Base-by-base conservation (phyloP, 2,113 vertebrate species). In the Terrapene triunguis region DNA sequence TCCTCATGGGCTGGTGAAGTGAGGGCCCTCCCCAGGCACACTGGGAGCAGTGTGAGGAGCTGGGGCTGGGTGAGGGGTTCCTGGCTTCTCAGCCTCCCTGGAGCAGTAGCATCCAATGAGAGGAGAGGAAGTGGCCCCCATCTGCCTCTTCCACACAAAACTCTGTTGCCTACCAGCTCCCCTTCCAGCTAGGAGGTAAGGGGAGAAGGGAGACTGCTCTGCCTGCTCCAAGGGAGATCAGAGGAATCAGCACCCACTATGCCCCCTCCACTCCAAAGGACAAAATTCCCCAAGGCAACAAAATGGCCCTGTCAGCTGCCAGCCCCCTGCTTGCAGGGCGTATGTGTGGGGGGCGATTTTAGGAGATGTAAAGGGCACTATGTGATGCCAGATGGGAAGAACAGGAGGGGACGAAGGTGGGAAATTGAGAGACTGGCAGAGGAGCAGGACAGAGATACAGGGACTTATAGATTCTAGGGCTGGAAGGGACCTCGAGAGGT, bases 171-270 rank as follows among this genome's bases (percentile, higher is more conserved):
- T 27, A 22, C 74, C 0, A 47, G 82, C 47, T 74, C 69, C 22
- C 89, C 50, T 42, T 5, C 24, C 55, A 57, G 55, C 14, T 44
- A 84, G 47, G 38, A 48, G 59, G 82, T 62, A 86, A n/a, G 27
- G 90, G 54, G 59, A 87, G 87, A 24, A 38, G 3, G 12, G 14
- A 88, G 24, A 32, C 2, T 0, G 0, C 27, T 81, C 42, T 4
- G 2, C 53, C 72, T 8, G 54, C 38, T 54, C 51, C 35, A 38
- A 0, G 0, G 69, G 44, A 54, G 85, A 50, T 65, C 62, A 1
- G 0, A 82, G 59, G 35, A 22, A 35, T 72, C 54, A 83, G 57
- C 38, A n/a, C 11, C 14, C 48, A 38, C 55, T n/a, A 19, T 59
- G 80, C 50, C 22, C 4, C 10, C 48, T 51, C 16, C 8, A 35